A percentile compares a stretch with the other conserved stretches of the same genome.
These are phyloP conservation scores for Gouania willdenowi DNA, from an alignment of 2,797 vertebrate species.

Conservation along the genomic window DNA sequence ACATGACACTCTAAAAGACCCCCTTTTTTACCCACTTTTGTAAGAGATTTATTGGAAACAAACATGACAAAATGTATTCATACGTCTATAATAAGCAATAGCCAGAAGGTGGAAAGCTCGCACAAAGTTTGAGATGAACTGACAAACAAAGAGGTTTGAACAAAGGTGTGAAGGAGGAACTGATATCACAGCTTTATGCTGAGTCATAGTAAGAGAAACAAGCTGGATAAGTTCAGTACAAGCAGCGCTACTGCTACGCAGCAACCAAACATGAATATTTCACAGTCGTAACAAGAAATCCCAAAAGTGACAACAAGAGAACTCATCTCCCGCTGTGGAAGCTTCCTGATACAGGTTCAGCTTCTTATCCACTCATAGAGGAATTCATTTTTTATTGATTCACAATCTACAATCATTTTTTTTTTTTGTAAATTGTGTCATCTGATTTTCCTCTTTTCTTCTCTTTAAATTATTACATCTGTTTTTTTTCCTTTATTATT, in stretches of 20 bases:
- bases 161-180: constrained; percentile 1
- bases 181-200: constrained; percentile 1
- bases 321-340: too few relatives aligned
- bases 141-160: not conserved
- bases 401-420: too few relatives aligned
- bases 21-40: too few relatives aligned
- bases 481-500: too few relatives aligned
- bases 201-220: not conserved
- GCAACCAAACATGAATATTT: constrained; percentile 19
- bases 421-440: constrained; percentile 8
- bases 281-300: not conserved
- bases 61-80: too few relatives aligned
- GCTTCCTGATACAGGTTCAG: not conserved
- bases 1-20: too few relatives aligned
- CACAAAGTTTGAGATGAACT: not conserved
- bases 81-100: too few relatives aligned
- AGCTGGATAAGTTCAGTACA: constrained; percentile 1
- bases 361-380: not conserved
- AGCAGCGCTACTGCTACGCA: constrained; percentile 4
- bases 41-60: too few relatives aligned
- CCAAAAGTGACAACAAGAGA: too few relatives aligned
- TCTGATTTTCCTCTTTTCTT: constrained; percentile 8
- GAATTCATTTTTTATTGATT: too few relatives aligned
- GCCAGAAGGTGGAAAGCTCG: too few relatives aligned
- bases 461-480: too few relatives aligned